Evolutionary conservation across 2,113 vertebrate genomes (phyloP).

Genomic region (Oncorhynchus keta): DNA sequence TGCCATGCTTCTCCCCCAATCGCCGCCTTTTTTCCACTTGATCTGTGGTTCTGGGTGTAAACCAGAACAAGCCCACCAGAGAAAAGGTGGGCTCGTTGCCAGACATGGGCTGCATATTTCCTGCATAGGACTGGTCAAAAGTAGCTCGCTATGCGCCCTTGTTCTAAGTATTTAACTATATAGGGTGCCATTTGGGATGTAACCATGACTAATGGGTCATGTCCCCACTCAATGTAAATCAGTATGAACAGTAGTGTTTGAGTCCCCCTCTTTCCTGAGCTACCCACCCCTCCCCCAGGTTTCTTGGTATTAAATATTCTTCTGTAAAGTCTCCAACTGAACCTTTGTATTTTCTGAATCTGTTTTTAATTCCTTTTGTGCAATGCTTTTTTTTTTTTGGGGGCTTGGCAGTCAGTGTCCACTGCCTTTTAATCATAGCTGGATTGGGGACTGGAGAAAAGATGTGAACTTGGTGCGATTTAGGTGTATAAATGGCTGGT

Average conservation of each 20-base stretch:
- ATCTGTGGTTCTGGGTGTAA: neutral
- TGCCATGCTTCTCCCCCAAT: neutral
- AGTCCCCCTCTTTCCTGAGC: constrained; percentile 47
- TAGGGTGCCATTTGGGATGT: too few species aligned
- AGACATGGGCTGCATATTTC: constrained; percentile 40
- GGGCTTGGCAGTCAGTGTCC: constrained; percentile 8
- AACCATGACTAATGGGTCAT: too few species aligned
- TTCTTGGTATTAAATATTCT: constrained; percentile 63
- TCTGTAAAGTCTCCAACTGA: constrained; percentile 48
- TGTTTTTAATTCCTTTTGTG: constrained; percentile 16
- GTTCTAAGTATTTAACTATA: too few species aligned
- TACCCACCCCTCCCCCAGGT: constrained; percentile 15
- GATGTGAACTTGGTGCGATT: constrained; percentile 33
- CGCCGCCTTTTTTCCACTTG: constrained; percentile 4
- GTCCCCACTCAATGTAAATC: constrained; percentile 59
- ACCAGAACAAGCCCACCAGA: too few species aligned
- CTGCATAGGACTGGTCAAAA: too few species aligned
- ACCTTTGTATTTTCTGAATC: constrained; percentile 15
- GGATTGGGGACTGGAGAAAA: constrained; percentile 2
- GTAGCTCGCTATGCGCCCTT: too few species aligned
- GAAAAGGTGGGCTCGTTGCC: constrained; percentile 15
- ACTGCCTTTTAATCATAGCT: constrained; percentile 24
- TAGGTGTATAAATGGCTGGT: constrained; percentile 60
- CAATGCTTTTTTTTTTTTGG: neutral
- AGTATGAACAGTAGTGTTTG: constrained; percentile 71